Conservation (phyloP, 2,888 invertebrate genomes). For the Emesis furor region DNA sequence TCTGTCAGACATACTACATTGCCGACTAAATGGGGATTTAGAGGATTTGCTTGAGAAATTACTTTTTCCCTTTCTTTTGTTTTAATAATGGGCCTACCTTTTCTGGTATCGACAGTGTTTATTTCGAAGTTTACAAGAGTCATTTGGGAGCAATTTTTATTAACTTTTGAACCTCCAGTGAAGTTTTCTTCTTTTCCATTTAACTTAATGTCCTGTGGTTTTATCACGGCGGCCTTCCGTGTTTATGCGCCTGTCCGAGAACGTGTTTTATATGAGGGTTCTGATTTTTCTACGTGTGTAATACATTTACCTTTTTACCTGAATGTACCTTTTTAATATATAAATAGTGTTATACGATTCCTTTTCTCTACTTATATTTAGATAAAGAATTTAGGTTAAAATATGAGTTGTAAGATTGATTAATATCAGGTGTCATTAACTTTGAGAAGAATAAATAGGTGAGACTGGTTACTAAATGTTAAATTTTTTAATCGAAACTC, state of each 20-base stretch:
- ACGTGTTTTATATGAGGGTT: slow-evolving; percentile 14
- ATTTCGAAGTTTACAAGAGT: slow-evolving; percentile 85
- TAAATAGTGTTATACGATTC: neutral
- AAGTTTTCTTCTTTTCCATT: slow-evolving; percentile 83
- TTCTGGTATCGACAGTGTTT: slow-evolving; percentile 84
- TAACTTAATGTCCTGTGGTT: slow-evolving; percentile 83
- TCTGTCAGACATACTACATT: slow-evolving; percentile 78
- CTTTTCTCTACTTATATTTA: too few relatives aligned
- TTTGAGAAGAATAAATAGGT: too few relatives aligned
- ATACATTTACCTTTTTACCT: too few relatives aligned
- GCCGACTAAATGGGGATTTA: slow-evolving; percentile 79
- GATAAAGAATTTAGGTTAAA: too few relatives aligned
- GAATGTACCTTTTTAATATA: slow-evolving; percentile 18
- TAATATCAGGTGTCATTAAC: too few relatives aligned
- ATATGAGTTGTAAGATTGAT: too few relatives aligned
- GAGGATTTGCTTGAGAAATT: slow-evolving; percentile 90
- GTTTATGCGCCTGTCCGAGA: slow-evolving; percentile 81
- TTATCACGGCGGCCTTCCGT: slow-evolving; percentile 83
- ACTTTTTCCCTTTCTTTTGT: slow-evolving; percentile 88
- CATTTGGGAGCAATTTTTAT: slow-evolving; percentile 90
- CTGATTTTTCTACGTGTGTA: slow-evolving; percentile 10
- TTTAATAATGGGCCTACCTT: slow-evolving; percentile 76
- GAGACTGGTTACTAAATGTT: too few relatives aligned
- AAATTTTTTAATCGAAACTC: too few relatives aligned
- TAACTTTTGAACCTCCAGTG: slow-evolving; percentile 85